A percentile compares a stretch with the other conserved stretches of the same genome.
phyloP scores from a whole-genome alignment of 2,888 invertebrate species.

The Ellobium chinense region DNA sequence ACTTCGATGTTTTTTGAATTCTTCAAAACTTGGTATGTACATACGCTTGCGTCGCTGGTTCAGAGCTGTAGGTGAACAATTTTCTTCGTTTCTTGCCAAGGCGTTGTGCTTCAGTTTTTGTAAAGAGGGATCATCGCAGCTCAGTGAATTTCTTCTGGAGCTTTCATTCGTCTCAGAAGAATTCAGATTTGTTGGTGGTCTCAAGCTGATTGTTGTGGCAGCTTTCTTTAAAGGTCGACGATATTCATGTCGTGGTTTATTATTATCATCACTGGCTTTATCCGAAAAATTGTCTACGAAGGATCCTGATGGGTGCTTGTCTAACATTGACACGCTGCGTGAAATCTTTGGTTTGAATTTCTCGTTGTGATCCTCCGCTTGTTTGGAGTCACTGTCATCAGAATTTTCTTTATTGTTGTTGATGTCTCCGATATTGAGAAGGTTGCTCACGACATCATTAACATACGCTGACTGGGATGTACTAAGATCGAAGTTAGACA shows the following conservation, averaged over 20 bases:
- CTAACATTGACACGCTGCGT: not conserved
- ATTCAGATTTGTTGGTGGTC: not conserved
- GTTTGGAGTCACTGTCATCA: not conserved
- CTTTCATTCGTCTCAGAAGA: not conserved
- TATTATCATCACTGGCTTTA: not conserved
- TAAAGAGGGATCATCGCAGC: not conserved
- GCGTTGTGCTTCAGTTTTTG: too few relatives aligned
- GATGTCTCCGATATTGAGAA: not conserved
- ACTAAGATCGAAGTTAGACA: conserved; percentile 26
- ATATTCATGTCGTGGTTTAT: not conserved
- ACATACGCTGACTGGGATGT: not conserved
- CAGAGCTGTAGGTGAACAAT: not conserved
- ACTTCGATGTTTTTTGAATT: not conserved
- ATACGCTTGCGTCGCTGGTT: not conserved
- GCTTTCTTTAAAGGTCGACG: not conserved
- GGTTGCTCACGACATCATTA: not conserved
- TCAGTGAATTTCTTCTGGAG: not conserved
- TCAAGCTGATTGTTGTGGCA: not conserved
- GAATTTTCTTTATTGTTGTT: not conserved
- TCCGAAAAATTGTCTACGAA: not conserved
- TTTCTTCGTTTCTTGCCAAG: too few relatives aligned
- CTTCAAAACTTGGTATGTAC: conserved; percentile 28
- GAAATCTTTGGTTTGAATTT: not conserved
- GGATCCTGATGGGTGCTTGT: not conserved
- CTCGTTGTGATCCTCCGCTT: not conserved